These are phyloP conservation scores for Didymodactylos carnosus DNA, from an alignment of 2,888 invertebrate species.

Conservation along the genomic window DNA sequence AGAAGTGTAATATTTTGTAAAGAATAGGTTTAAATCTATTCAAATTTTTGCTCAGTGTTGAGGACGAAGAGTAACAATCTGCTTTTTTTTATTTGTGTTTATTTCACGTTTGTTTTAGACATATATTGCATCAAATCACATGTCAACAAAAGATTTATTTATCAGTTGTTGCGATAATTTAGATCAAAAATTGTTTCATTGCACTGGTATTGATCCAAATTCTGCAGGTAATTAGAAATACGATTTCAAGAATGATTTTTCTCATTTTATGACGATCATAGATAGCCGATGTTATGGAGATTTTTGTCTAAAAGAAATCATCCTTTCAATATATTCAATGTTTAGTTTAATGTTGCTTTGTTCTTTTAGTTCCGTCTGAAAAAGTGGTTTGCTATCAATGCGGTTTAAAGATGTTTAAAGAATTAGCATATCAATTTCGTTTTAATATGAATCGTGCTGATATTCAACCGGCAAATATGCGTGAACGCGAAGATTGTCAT, in stretches of 20 bases:
- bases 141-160: constrained; percentile 23
- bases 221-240: constrained; percentile 7
- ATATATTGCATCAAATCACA: constrained; percentile 21
- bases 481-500: constrained; percentile 26
- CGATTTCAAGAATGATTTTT: constrained; percentile 14
- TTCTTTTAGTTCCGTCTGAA: neutral
- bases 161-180: constrained; percentile 21
- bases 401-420: constrained; percentile 23
- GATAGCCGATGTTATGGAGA: too few relatives aligned
- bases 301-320: too few relatives aligned
- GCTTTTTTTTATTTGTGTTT: neutral
- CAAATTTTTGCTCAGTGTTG: too few relatives aligned
- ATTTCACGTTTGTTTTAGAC: constrained; percentile 20
- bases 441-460: constrained; percentile 23
- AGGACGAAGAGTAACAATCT: neutral
- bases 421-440: constrained; percentile 26
- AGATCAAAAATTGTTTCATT: constrained; percentile 21
- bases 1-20: too few relatives aligned
- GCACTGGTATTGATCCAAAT: constrained; percentile 18
- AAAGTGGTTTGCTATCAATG: constrained; percentile 23
- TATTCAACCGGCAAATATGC: constrained; percentile 20
- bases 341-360: too few relatives aligned
- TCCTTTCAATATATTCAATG: too few relatives aligned
- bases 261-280: neutral
- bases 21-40: too few relatives aligned